These are phyloP conservation scores for Pristionchus japonicus DNA, from an alignment of 2,888 invertebrate species.

Conservation along the genomic window DNA sequence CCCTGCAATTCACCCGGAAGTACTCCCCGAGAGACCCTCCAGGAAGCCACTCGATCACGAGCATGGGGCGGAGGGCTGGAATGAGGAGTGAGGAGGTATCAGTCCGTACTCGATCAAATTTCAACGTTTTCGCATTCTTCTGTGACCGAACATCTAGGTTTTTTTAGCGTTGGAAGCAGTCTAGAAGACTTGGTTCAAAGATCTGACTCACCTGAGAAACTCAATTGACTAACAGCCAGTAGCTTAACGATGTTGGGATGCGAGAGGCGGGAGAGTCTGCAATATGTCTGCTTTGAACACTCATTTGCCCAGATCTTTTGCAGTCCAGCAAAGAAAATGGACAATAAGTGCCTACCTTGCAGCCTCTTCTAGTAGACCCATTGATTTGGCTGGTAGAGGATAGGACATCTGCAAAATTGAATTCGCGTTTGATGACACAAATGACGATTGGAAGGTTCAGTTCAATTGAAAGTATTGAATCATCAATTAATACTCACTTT, in stretches of 20 bases:
- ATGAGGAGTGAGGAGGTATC: too few relatives aligned
- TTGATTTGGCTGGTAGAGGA: constrained; percentile 69
- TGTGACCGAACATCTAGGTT: neutral
- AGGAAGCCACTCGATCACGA: constrained; percentile 73
- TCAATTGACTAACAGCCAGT: constrained; percentile 67
- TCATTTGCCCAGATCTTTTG: neutral
- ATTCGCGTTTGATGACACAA: too few relatives aligned
- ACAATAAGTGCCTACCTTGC: constrained; percentile 54
- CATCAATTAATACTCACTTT: constrained; percentile 57
- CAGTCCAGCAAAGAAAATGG: neutral
- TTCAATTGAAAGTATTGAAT: neutral
- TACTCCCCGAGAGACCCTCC: constrained; percentile 72
- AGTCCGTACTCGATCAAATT: too few relatives aligned
- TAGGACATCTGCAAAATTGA: constrained; percentile 71
- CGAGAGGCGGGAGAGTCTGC: constrained; percentile 50
- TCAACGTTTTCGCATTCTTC: too few relatives aligned
- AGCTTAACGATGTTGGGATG: constrained; percentile 71
- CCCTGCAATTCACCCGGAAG: constrained; percentile 67
- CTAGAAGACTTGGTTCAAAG: too few relatives aligned
- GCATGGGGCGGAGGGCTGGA: constrained; percentile 71
- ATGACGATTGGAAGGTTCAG: too few relatives aligned
- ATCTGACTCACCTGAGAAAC: constrained; percentile 62
- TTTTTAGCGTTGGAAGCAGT: neutral
- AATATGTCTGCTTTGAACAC: neutral
- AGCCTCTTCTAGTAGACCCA: constrained; percentile 72